phyloP scores from a whole-genome alignment of 2,113 vertebrate genomes.

The Periophthalmodon schlosseri region DNA sequence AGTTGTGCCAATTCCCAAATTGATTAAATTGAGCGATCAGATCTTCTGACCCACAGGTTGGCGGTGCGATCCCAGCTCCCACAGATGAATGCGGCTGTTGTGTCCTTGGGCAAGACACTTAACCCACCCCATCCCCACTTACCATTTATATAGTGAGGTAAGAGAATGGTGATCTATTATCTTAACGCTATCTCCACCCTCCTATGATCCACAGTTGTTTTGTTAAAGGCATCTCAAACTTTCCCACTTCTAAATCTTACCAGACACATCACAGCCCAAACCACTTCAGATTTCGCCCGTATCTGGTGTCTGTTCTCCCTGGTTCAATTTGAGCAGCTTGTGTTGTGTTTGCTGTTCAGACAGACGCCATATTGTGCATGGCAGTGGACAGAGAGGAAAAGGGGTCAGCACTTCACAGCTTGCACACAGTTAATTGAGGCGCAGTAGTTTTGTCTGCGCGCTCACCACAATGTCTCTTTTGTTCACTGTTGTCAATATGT shows the following conservation, averaged over 20 bases:
- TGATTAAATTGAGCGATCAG: too few relatives aligned
- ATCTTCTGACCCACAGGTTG: too few relatives aligned
- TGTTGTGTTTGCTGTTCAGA: neutral
- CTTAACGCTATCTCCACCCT: too few relatives aligned
- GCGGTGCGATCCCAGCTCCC: too few relatives aligned
- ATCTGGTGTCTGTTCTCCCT: neutral
- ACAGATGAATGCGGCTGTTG: too few relatives aligned
- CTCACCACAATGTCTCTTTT: slow-evolving; percentile 40
- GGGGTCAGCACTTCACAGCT: slow-evolving; percentile 64
- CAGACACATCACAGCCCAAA: too few relatives aligned
- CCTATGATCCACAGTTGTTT: too few relatives aligned
- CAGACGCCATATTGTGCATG: slow-evolving; percentile 49
- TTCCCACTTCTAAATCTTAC: neutral
- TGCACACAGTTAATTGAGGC: slow-evolving; percentile 54
- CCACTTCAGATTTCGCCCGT: neutral
- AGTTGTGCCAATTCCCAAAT: too few relatives aligned
- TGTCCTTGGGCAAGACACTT: too few relatives aligned
- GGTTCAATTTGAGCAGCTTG: slow-evolving; percentile 3
- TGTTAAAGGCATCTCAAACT: neutral
- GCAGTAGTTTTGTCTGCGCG: slow-evolving; percentile 41
- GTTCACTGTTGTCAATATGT: slow-evolving; percentile 12
- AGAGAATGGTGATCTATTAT: too few relatives aligned
- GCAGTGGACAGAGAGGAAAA: slow-evolving; percentile 38
- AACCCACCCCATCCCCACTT: too few relatives aligned
- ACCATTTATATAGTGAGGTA: too few relatives aligned